Evolutionary conservation across 2,113 vertebrate genomes (phyloP).

Genomic region (Spheniscus mendiculus): DNA sequence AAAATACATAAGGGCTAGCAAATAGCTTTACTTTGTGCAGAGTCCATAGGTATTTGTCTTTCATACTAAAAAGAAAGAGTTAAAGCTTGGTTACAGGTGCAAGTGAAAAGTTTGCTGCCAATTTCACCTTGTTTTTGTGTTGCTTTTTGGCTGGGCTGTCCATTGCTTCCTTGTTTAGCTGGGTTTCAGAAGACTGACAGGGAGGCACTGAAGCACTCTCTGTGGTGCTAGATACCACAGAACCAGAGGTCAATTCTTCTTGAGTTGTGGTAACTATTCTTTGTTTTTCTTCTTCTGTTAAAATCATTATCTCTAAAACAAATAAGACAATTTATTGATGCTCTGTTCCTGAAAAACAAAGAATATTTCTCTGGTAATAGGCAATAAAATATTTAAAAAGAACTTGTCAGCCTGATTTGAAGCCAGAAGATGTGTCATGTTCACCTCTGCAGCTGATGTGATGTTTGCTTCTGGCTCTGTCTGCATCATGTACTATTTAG

Average conservation of each 20-base stretch:
- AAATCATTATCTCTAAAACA: constrained; percentile 70
- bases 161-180: constrained; percentile 55
- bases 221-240: neutral
- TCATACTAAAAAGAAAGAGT: constrained; percentile 47
- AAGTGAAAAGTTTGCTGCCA: constrained; percentile 96
- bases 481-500: too few relatives aligned
- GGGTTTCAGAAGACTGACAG: constrained; percentile 40
- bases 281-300: constrained; percentile 69
- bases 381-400: neutral
- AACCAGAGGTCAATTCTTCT: neutral
- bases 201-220: constrained; percentile 30
- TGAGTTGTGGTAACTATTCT: constrained; percentile 14
- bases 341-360: neutral
- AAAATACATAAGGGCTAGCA: constrained; percentile 58
- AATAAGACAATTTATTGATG: neutral
- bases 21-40: constrained; percentile 68
- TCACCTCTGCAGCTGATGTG: neutral
- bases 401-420: neutral
- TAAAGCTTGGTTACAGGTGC: constrained; percentile 84
- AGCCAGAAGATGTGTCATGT: neutral
- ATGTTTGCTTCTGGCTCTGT: neutral
- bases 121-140: constrained; percentile 86
- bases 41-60: constrained; percentile 52
- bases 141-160: constrained; percentile 90
- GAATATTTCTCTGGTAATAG: fast-evolving